A percentile compares a stretch with the other conserved stretches of the same genome.
Evolutionary conservation across 2,888 invertebrate species (phyloP).

Genomic region (Catotricha subobsoleta): DNA sequence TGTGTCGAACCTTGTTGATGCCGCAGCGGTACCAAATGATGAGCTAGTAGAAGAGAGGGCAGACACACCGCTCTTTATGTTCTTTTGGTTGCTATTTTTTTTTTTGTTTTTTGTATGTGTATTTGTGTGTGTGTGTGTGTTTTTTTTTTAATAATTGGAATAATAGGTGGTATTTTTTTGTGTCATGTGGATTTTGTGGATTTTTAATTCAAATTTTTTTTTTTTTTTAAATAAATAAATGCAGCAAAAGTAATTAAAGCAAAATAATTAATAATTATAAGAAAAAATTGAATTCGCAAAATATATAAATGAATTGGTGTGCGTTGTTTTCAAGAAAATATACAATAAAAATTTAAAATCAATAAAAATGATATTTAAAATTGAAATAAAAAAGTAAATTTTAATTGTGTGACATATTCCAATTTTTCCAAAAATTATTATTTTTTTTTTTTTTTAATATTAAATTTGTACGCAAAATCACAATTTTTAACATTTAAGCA

Average conservation of each 20-base stretch:
- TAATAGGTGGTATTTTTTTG: too few species aligned
- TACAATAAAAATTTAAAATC: not conserved
- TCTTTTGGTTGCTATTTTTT: conserved; percentile 61
- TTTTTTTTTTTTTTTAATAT: too few species aligned
- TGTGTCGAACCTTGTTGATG: conserved; percentile 49
- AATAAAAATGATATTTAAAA: not conserved
- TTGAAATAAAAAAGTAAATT: not conserved
- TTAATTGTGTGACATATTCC: not conserved
- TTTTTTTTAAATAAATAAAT: not conserved
- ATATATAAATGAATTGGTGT: not conserved
- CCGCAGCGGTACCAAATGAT: conserved; percentile 70
- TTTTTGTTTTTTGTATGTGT: conserved; percentile 11
- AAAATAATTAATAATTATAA: not conserved
- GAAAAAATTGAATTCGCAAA: not conserved
- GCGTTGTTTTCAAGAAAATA: not conserved
- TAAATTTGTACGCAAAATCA: too few species aligned
- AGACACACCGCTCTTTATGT: conserved; percentile 75
- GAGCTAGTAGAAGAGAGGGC: conserved; percentile 75
- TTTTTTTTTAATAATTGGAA: too few species aligned
- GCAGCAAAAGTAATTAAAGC: not conserved
- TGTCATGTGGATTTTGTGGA: not conserved
- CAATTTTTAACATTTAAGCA: not conserved
- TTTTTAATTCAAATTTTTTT: not conserved
- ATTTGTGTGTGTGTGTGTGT: too few species aligned
- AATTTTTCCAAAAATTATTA: too few species aligned